phyloP scores from a whole-genome alignment of 2,113 vertebrate species.

The Megaleporinus macrocephalus region DNA sequence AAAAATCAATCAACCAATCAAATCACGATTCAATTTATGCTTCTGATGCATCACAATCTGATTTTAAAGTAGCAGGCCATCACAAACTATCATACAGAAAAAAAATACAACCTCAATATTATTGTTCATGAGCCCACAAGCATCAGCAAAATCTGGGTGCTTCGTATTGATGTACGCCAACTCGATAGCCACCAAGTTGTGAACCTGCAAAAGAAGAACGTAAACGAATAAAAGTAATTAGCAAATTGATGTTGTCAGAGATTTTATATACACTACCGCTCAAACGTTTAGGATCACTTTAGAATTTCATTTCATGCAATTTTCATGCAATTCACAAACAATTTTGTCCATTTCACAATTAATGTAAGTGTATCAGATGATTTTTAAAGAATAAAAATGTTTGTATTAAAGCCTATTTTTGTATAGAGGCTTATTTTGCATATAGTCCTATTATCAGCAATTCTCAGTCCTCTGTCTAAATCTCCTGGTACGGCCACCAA shows the following conservation, averaged over 20 bases:
- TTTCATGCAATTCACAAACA: too few relatives aligned
- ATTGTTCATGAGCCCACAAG: slow-evolving; percentile 96
- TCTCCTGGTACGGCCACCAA: too few relatives aligned
- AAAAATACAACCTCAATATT: slow-evolving; percentile 88
- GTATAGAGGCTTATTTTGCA: too few relatives aligned
- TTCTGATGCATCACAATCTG: not conserved
- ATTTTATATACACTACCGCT: too few relatives aligned
- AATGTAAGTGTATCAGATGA: too few relatives aligned
- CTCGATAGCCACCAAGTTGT: slow-evolving; percentile 97
- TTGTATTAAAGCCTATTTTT: too few relatives aligned
- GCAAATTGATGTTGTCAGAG: not conserved
- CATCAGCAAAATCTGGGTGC: slow-evolving; percentile 98
- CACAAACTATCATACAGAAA: not conserved
- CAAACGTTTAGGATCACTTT: too few relatives aligned
- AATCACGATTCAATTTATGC: not conserved
- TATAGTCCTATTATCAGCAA: too few relatives aligned
- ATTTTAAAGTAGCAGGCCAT: not conserved
- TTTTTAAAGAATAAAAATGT: too few relatives aligned
- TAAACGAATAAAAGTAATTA: not conserved
- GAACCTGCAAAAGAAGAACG: slow-evolving; percentile 80
- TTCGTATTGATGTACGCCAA: slow-evolving; percentile 99
- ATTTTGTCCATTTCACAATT: too few relatives aligned
- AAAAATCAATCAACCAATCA: not conserved
- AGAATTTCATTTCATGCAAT: too few relatives aligned
- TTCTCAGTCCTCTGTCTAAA: too few relatives aligned